Base-by-base conservation (phyloP, 2,888 invertebrate species). In the Drosophila lacicola region DNA sequence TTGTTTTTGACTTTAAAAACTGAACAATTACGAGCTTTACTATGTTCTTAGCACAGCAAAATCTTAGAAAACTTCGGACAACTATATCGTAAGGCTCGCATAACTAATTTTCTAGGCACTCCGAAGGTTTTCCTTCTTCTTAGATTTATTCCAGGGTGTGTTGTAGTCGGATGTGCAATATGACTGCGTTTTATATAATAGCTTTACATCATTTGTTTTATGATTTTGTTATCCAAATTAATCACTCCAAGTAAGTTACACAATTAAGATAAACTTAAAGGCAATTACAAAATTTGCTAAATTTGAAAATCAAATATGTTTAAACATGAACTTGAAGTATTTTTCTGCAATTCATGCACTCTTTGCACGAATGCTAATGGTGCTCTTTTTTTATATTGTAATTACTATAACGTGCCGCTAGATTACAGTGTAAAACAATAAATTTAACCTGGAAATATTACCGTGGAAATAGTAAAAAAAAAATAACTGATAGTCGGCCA, bases 291-390 rank as follows among this genome's bases (percentile, higher is more conserved):
- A 17, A 19, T 34, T 17, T n/a, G n/a, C 19, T 25, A 8, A 21
- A 34, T 25, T 14, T 29, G 14, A 36, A 45, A 25, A 25, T 55
- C 42, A 36, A 55, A 21, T 29, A 36, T 19, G 46, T 25, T 13
- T 33, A 39, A 54, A 53, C 29, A 14, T 68, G 69, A 74, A 58
- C 75, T 71, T 71, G 34, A 74, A 39, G 37, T 58, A 14, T 29
- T 60, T 54, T 70, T 55, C 6, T 42, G 46, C 53, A 70, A 73
- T 19, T 72, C 71, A 72, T 70, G 9, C 45, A 19, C 2, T 33
- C 17, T 44, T 19, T 33, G 6, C 10, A 29, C n/a, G 19, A 29
- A 9, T 42, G 14, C 49, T 49, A 63, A 63, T 64, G 14, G 10
- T 36, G 1, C 37, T 44, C 50, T 17, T 34, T 8, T 29, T 29